Conservation (phyloP, 35 echinoderm and acorn worm species). For the Apostichopus parvimensis region DNA sequence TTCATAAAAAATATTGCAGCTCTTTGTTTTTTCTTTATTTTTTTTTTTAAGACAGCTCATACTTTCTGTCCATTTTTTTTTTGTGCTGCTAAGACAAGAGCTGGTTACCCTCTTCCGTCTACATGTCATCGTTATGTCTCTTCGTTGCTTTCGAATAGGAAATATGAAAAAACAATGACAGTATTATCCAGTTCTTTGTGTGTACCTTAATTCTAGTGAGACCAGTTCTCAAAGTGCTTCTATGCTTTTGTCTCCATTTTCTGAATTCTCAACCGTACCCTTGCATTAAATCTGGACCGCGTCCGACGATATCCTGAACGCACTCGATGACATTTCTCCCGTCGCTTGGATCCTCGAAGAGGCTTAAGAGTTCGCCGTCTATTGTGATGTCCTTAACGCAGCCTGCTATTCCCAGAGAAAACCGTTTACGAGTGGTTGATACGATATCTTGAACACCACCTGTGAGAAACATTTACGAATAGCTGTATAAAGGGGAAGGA, state of each 20-base stretch:
- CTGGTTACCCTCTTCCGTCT: not conserved
- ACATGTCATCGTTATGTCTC: not conserved
- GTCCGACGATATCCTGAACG: slow-evolving; percentile 16
- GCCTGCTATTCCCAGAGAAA: slow-evolving; percentile 54
- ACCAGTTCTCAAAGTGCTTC: not conserved
- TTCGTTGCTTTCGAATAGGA: not conserved
- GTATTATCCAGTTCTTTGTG: not conserved
- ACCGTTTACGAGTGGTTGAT: slow-evolving; percentile 48
- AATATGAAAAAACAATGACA: not conserved
- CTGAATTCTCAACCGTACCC: slow-evolving; percentile 17
- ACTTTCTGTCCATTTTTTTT: not conserved
- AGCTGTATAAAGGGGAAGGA: not conserved
- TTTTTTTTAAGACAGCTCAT: not conserved
- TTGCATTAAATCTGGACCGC: slow-evolving; percentile 18
- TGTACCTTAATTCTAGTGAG: not conserved
- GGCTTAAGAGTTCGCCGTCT: slow-evolving; percentile 46
- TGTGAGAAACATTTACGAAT: slow-evolving; percentile 5
- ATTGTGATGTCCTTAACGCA: slow-evolving; percentile 61
- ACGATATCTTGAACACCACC: slow-evolving; percentile 66
- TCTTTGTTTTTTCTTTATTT: not conserved
- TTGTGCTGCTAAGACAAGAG: not conserved
- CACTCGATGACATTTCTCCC: slow-evolving; percentile 66
- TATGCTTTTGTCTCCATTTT: not conserved
- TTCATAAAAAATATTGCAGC: not conserved
- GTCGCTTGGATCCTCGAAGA: slow-evolving; percentile 66